Evolutionary conservation across 92 coral and sea anemone species (phyloP), one percentile per base, ranked within the genome.

Genomic region (Zoanthus solanderi): DNA sequence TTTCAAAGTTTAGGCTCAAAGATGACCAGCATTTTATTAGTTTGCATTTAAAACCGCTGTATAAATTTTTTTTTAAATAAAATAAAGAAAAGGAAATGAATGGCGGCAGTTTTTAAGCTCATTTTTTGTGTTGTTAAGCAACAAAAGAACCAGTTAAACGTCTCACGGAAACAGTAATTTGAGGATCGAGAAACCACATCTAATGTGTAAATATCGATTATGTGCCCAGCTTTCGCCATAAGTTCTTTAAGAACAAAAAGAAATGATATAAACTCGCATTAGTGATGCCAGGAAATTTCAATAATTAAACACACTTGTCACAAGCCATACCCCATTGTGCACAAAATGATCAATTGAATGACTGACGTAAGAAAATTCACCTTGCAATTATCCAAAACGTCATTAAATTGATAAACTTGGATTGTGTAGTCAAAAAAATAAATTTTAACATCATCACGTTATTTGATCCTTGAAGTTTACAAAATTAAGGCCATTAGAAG

Each of bases 171-270:
- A 6, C 30, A 16, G 85, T 66, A 46, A 81, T 65, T 66, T 81
- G 12, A 67, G 7, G 85, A 66, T 66, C 46, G 47, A 81, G 75
- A 18, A 45, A 66, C 44, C 75, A 79, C 2, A 34, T 31, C 9
- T 29, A 67, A 45, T 45, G 37, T 81, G 85, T 67, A 67, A 81
- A 81, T 68, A 81, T 30, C 67, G 67, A 30, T 18, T 81, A 65
- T 81, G 61, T 81, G 63, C 58, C 65, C 85, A 81, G 85, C 85
- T 81, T 81, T 68, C 73, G 10, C 42, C 75, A 46, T 81, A 81
- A 66, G 85, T 66, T 81, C 75, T 81, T 77, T 81, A 66, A 81
- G 72, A 81, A 81, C 85, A 81, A 65, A 65, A 81, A 79, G 17
- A 28, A 47, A 29, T 81, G 85, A 81, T 81, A 81, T 81, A 65